Conservation (phyloP, 2,797 vertebrate genomes). For the Mallotus villosus region DNA sequence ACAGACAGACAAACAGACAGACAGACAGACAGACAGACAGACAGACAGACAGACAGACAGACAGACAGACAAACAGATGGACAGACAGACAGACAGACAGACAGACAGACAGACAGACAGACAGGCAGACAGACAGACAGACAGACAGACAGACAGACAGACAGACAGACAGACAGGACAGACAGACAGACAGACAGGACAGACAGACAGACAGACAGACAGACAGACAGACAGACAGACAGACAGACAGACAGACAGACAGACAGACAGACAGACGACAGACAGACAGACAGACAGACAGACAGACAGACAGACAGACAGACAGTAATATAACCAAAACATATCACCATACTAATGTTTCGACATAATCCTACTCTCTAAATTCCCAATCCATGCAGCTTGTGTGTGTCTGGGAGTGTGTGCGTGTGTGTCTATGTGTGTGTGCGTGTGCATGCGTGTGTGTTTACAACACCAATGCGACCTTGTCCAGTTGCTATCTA, state of each 20-base stretch:
- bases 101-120: conserved; percentile 6
- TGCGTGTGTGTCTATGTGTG: not conserved
- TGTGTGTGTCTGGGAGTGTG: not conserved
- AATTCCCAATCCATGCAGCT: too few species aligned
- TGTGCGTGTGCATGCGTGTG: not conserved
- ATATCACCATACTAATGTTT: not conserved
- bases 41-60: too few species aligned
- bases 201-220: not conserved
- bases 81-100: too few species aligned
- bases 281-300: too few species aligned
- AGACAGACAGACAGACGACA: too few species aligned
- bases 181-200: too few species aligned
- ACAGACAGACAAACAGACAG: not conserved
- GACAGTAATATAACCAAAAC: not conserved
- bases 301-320: too few species aligned
- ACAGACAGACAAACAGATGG: too few species aligned
- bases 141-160: conserved; percentile 7
- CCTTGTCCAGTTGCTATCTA: not conserved
- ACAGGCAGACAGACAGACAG: not conserved
- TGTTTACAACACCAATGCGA: not conserved
- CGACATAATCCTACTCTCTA: not conserved
- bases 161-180: too few species aligned
- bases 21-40: not conserved
- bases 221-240: conserved; percentile 4
- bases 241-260: too few species aligned